Conservation (phyloP, 2,797 vertebrate genomes). For the Sebastes steindachneri region DNA sequence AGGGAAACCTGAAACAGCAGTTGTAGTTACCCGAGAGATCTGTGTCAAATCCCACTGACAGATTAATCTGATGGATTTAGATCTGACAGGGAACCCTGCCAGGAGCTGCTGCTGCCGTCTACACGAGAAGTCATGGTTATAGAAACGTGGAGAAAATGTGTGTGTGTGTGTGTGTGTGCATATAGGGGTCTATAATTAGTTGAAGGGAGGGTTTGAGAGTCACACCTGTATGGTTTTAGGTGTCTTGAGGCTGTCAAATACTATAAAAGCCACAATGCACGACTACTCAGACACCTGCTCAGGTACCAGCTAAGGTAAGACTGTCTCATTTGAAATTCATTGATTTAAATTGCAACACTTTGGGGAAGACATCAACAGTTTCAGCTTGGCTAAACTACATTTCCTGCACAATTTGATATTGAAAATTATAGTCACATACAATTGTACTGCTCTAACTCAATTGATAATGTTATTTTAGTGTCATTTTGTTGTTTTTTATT, state of each 20-base stretch:
- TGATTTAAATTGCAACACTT: background rate
- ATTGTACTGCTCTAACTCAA: background rate
- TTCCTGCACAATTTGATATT: background rate
- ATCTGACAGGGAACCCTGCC: slow-evolving; percentile 18
- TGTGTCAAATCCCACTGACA: slow-evolving; percentile 39
- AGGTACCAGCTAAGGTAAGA: slow-evolving; percentile 64
- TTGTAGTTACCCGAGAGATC: slow-evolving; percentile 9
- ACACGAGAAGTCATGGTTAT: background rate
- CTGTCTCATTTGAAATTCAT: background rate
- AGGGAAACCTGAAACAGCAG: slow-evolving; percentile 31
- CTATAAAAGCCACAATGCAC: slow-evolving; percentile 70
- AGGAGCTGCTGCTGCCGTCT: background rate
- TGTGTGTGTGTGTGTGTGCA: background rate
- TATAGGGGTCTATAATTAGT: slow-evolving; percentile 31
- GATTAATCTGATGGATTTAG: slow-evolving; percentile 15
- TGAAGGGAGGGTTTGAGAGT: slow-evolving; percentile 32
- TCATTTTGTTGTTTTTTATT: background rate
- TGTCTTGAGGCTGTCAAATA: slow-evolving; percentile 39
- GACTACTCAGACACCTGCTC: slow-evolving; percentile 33
- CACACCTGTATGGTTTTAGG: slow-evolving; percentile 56
- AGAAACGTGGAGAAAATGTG: background rate
- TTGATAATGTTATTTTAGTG: background rate
- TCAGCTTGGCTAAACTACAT: background rate
- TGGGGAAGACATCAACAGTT: background rate
- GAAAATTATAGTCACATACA: background rate